Base-by-base conservation (phyloP, 2,888 invertebrate genomes). In the Adelognathus sp. region DNA sequence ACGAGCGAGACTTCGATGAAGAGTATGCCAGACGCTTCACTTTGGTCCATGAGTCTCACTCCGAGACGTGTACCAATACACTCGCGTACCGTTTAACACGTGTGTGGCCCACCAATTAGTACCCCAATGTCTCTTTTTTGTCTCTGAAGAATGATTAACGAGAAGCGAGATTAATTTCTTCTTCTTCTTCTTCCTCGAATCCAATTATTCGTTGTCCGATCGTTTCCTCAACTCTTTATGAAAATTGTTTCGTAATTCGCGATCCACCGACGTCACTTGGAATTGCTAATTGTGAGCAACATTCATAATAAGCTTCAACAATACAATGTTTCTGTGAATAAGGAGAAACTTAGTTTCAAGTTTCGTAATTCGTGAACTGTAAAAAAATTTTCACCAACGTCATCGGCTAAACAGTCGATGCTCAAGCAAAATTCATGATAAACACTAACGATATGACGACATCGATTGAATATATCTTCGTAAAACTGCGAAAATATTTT, bases 41-140 rank as follows among this genome's bases (percentile, higher is more conserved):
- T 33, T 2, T 9, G 21, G 18, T 60, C 58, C 36, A 60, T 39
- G 39, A 39, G 21, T 21, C 50, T 36, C 18, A 60, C 7, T 21
- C 7, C 3, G 18, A 21, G 21, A 11, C 11, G 14, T 14, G 2
- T 61, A 44, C 60, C 21, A 9, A 63, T 29, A 31, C 46, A 46
- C 9, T 36, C 50, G 46, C 27, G 3, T 24, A 24, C 39, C 39
- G 60, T n/a, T 24, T 41, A 60, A 41, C 60, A 41, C 60, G 41
- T 41, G 60, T 39, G 44, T 3, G 44, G 16, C 9, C 21, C 24
- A n/a, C 41, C 36, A 60, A 60, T 60, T 60, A 60, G 41, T 41
- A n/a, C n/a, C n/a, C n/a, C 11, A 39, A 24, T 6, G 29, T 27
- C 52, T 52, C 52, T 27, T 41, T 39, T 24, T 60, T 24, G 7